Evolutionary conservation across 1,140 invertebrate species (phyloP), one percentile per base, ranked within the genome.

Genomic region (Diorhabda carinulata): DNA sequence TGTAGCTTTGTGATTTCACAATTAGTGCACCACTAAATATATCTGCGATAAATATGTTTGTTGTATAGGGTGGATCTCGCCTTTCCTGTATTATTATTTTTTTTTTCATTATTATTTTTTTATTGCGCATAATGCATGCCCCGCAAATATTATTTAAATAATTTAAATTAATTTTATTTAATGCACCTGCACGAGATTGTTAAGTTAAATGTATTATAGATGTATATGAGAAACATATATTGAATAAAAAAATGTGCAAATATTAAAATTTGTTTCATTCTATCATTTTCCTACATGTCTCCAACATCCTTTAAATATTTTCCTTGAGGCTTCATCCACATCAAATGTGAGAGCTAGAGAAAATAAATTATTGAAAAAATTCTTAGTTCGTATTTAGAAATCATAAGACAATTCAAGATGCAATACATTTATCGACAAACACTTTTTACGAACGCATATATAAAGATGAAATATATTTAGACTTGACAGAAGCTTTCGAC

Each of bases 1-100:
- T 66, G 71, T 72, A 70, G 69, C 63, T 66, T 74, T 5, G 73
- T 71, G 73, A 74, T 74, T 71, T 74, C 73, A 71, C 73, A 41
- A 57, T 62, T 68, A 61, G 69, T 75, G 74, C 74, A 76, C 74
- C 72, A 64, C 44, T 58, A 61, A 25, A 25, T 25, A 57, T 74
- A 65, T 71, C 70, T 72, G 69, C 72, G 69, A 73, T 73, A 73
- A 65, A 43, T 3, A 70, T 25, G 25, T 70, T 70, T 61, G n/a
- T 60, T 56, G 67, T 72, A 43, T 64, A 66, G 65, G 63, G 63
- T 52, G 45, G 45, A 52, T 9, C 25, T 25, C 52, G 52, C 52
- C 57, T 57, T 25, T 25, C 25, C 42, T 64, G 61, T 64, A 64
- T 10, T 25, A 10, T 64, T 68, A 41, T 47, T 57, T 47, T 60